A percentile compares a stretch with the other conserved stretches of the same genome.
Conservation (phyloP, 2,797 vertebrate species). For the Brachymystax lenok region DNA sequence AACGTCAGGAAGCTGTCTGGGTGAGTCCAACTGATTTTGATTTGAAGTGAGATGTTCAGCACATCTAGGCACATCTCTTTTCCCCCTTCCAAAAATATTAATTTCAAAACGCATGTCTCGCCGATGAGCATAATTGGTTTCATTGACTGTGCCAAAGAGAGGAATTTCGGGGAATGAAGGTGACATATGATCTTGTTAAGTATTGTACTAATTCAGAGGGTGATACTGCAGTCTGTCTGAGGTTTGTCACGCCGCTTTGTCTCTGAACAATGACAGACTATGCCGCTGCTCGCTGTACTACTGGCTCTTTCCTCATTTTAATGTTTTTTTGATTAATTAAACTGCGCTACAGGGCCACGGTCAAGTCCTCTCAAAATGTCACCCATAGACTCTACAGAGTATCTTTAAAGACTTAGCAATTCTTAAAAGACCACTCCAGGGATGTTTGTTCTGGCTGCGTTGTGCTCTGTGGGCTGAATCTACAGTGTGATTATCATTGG, state of each 20-base stretch:
- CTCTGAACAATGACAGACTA: conserved; percentile 49
- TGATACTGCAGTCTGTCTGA: conserved; percentile 44
- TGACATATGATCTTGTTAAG: conserved; percentile 54
- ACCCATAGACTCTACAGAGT: background rate
- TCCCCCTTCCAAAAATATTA: conserved; percentile 33
- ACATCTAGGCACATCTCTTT: background rate
- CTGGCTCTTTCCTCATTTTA: background rate
- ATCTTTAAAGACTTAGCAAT: background rate
- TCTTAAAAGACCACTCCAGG: background rate
- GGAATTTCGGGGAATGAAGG: conserved; percentile 53
- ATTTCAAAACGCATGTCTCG: conserved; percentile 58
- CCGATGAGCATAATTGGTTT: conserved; percentile 66
- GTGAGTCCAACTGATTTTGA: conserved; percentile 22
- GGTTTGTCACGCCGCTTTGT: conserved; percentile 57
- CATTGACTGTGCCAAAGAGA: conserved; percentile 46
- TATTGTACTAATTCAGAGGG: conserved; percentile 45
- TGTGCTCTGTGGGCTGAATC: background rate
- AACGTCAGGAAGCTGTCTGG: conserved; percentile 10
- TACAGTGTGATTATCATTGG: background rate
- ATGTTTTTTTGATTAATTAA: background rate
- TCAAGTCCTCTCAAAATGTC: background rate
- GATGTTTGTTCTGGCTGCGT: background rate
- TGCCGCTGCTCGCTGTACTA: conserved; percentile 27
- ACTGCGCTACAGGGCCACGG: too few species aligned
- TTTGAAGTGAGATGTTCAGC: background rate